Conservation (phyloP, 2,888 invertebrate species). For the Tetrapedia diversipes region DNA sequence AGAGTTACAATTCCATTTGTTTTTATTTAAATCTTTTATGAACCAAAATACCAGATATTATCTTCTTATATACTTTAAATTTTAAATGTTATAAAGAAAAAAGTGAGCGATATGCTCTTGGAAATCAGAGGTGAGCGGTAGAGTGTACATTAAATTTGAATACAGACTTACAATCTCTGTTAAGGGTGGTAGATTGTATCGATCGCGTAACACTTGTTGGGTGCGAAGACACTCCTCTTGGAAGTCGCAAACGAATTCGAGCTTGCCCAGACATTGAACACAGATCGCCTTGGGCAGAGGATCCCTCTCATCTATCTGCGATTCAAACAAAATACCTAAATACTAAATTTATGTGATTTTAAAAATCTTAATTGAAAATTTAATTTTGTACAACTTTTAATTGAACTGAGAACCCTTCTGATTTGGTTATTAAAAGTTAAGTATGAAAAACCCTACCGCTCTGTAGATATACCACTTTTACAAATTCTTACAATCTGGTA, state of each 20-base stretch:
- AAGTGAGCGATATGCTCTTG: conserved; percentile 41
- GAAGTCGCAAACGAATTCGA: conserved; percentile 82
- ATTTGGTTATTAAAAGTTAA: not conserved
- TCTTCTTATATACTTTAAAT: conserved; percentile 19
- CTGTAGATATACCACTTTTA: conserved; percentile 56
- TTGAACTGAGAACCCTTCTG: not conserved
- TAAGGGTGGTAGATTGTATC: conserved; percentile 80
- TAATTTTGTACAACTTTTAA: conserved; percentile 23
- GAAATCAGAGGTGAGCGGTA: conserved; percentile 66
- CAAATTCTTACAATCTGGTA: conserved; percentile 49
- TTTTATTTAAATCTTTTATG: not conserved
- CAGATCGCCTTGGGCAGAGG: conserved; percentile 82
- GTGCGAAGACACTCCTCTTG: conserved; percentile 82
- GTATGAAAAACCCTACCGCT: conserved; percentile 70
- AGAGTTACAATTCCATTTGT: not conserved
- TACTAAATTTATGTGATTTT: conserved; percentile 56
- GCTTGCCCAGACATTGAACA: conserved; percentile 82
- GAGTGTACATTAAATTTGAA: conserved; percentile 68
- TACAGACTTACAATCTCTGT: conserved; percentile 79
- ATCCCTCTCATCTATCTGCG: conserved; percentile 82
- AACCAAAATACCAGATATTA: conserved; percentile 37
- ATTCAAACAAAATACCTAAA: conserved; percentile 76
- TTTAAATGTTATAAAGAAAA: conserved; percentile 28
- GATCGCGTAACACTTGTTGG: conserved; percentile 80
- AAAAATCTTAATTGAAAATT: conserved; percentile 29